phyloP scores from a whole-genome alignment of 64 coral and sea anemone species.

The Montipora foliosa region DNA sequence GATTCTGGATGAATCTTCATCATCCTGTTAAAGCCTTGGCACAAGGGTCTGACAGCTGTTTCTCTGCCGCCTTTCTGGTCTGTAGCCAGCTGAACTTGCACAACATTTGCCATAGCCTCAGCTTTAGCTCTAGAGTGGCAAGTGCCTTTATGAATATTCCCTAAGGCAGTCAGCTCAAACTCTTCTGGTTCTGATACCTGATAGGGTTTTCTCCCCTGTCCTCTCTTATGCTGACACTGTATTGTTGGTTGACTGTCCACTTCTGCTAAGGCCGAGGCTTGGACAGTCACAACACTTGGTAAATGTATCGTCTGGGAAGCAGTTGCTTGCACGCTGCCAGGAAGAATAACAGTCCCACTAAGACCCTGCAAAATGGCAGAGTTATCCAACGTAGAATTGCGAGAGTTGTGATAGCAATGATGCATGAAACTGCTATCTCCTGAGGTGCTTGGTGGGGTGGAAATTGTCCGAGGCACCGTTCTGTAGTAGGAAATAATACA shows the following conservation, averaged over 20 bases:
- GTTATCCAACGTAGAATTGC: slow-evolving; percentile 35
- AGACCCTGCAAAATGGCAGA: slow-evolving; percentile 6
- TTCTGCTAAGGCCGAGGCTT: slow-evolving; percentile 79
- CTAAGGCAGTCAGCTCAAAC: slow-evolving; percentile 46
- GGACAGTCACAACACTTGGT: slow-evolving; percentile 77
- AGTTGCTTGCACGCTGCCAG: slow-evolving; percentile 82
- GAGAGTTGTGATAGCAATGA: slow-evolving; percentile 49
- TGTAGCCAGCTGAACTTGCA: slow-evolving; percentile 63
- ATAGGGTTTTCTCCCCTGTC: slow-evolving; percentile 2
- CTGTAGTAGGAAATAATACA: neutral
- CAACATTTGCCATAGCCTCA: slow-evolving; percentile 43
- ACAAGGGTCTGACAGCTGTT: neutral
- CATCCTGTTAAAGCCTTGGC: neutral
- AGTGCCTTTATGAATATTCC: slow-evolving; percentile 46
- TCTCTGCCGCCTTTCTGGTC: slow-evolving; percentile 36
- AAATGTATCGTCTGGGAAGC: slow-evolving; percentile 81
- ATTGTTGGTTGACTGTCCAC: slow-evolving; percentile 32
- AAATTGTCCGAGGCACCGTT: slow-evolving; percentile 53
- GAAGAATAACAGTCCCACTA: slow-evolving; percentile 68
- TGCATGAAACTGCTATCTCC: slow-evolving; percentile 31
- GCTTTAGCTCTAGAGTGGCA: slow-evolving; percentile 30
- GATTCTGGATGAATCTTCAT: slow-evolving; percentile 10
- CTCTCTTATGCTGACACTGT: slow-evolving; percentile 33
- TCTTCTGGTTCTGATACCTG: slow-evolving; percentile 24
- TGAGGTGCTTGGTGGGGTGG: slow-evolving; percentile 52